phyloP scores from a whole-genome alignment of 64 coral and sea anemone genomes.

The Actinia tenebrosa region DNA sequence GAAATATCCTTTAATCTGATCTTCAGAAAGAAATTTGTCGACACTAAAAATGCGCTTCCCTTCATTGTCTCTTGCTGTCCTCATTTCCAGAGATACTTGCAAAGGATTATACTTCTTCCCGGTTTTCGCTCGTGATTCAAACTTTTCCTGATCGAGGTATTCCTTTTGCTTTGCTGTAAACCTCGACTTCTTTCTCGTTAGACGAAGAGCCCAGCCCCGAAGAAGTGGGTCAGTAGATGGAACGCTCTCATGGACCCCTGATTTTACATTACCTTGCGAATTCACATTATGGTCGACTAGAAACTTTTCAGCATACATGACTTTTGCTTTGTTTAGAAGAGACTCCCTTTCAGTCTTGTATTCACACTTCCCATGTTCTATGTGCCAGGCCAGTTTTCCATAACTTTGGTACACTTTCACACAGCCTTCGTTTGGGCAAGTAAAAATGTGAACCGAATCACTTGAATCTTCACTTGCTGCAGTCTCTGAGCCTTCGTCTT shows the following conservation, averaged over 20 bases:
- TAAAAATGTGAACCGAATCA: not conserved
- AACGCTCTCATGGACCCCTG: not conserved
- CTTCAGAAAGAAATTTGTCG: slow-evolving; percentile 53
- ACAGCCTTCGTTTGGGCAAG: slow-evolving; percentile 41
- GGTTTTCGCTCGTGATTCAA: slow-evolving; percentile 66
- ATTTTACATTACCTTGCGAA: not conserved
- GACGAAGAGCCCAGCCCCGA: slow-evolving; percentile 62
- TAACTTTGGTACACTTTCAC: slow-evolving; percentile 45
- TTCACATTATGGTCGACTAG: not conserved
- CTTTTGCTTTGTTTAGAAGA: slow-evolving; percentile 1
- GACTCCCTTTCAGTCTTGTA: slow-evolving; percentile 21
- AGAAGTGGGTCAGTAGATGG: slow-evolving; percentile 27
- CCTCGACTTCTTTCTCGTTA: slow-evolving; percentile 36
- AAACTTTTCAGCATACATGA: not conserved
- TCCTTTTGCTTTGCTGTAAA: slow-evolving; percentile 55
- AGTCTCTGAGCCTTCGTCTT: not conserved
- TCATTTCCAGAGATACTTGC: slow-evolving; percentile 60
- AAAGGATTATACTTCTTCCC: slow-evolving; percentile 62
- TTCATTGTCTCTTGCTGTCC: slow-evolving; percentile 48
- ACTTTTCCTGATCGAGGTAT: slow-evolving; percentile 61
- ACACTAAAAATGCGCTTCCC: slow-evolving; percentile 50
- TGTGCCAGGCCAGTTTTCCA: not conserved
- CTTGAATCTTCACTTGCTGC: not conserved
- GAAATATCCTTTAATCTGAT: slow-evolving; percentile 2
- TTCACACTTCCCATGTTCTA: slow-evolving; percentile 20